Conservation (phyloP, 2,797 vertebrate genomes). For the Microctenopoma stevenorrisi region DNA sequence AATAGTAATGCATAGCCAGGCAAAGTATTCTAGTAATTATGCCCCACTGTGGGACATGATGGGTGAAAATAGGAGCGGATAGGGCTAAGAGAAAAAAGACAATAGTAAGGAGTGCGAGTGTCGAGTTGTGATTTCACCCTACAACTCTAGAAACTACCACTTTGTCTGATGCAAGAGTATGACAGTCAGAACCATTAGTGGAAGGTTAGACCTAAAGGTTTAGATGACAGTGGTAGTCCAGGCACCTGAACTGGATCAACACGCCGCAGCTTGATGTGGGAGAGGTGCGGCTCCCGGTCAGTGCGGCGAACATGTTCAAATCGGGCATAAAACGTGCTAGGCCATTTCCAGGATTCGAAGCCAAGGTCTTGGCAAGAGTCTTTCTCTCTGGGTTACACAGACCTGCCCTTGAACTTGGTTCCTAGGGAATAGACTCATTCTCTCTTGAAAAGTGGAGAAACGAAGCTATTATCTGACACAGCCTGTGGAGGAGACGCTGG, state of each 20-base stretch:
- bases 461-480: conserved; percentile 81
- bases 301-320: conserved; percentile 59
- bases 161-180: conserved; percentile 65
- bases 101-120: conserved; percentile 32
- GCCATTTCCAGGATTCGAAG: conserved; percentile 76
- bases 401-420: conserved; percentile 86
- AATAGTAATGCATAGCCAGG: conserved; percentile 80
- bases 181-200: conserved; percentile 57
- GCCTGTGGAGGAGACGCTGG: conserved; percentile 70
- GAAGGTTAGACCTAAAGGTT: conserved; percentile 51
- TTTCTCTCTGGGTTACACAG: conserved; percentile 79
- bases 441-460: conserved; percentile 83
- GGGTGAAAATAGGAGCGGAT: conserved; percentile 71
- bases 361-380: conserved; percentile 79
- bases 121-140: conserved; percentile 27
- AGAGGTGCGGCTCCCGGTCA: conserved; percentile 71
- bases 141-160: conserved; percentile 33
- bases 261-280: conserved; percentile 63
- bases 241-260: conserved; percentile 67
- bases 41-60: conserved; percentile 82
- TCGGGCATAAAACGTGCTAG: conserved; percentile 72
- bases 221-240: conserved; percentile 69
- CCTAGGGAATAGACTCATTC: conserved; percentile 83
- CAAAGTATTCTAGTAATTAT: conserved; percentile 81
- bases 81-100: conserved; percentile 41